These are phyloP conservation scores for Leptinotarsa undecemlineata DNA, from an alignment of 1,140 invertebrate species.

Conservation along the genomic window DNA sequence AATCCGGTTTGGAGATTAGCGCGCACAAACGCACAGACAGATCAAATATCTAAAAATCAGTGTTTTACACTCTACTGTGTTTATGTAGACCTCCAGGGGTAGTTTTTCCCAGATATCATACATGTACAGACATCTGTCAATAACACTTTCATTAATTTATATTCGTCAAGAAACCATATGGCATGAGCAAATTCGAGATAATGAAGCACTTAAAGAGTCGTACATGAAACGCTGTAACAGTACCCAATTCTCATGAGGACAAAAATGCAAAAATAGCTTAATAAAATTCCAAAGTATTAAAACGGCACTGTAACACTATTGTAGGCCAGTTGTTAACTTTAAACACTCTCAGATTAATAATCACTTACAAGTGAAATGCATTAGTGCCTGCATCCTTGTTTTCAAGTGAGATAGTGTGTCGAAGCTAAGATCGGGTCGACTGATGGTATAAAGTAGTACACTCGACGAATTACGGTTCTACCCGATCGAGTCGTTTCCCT, in stretches of 20 bases:
- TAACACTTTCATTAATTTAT: not conserved
- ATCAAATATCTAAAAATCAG: too few relatives aligned
- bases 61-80: too few relatives aligned
- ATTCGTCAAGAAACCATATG: too few relatives aligned
- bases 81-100: too few relatives aligned
- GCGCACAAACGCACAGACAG: too few relatives aligned
- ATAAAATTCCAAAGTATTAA: slow-evolving; percentile 39
- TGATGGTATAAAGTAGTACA: not conserved
- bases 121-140: too few relatives aligned
- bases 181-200: too few relatives aligned
- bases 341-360: slow-evolving; percentile 49
- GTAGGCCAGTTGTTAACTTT: slow-evolving; percentile 48
- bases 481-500: slow-evolving; percentile 20
- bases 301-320: slow-evolving; percentile 45
- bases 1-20: too few relatives aligned
- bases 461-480: not conserved
- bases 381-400: slow-evolving; percentile 40
- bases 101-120: too few relatives aligned
- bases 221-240: not conserved
- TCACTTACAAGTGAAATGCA: slow-evolving; percentile 47
- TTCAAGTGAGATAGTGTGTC: not conserved
- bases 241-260: not conserved
- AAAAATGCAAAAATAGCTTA: slow-evolving; percentile 39
- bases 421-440: not conserved
- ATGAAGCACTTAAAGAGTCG: too few relatives aligned